Base-by-base conservation (phyloP, 2,888 invertebrate species). In the Dasysyrphus albostriatus region DNA sequence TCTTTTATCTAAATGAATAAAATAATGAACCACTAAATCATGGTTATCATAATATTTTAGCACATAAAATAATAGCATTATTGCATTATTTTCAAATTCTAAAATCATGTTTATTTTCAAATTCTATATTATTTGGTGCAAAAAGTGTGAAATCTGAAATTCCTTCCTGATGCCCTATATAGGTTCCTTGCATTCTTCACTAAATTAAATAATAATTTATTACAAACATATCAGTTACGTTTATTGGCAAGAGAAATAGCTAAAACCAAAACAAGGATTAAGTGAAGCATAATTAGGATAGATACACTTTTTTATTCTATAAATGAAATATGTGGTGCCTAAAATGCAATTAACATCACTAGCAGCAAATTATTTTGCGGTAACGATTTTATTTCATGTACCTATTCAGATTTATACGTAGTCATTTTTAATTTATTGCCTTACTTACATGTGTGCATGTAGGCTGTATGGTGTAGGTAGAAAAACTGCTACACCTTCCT, bases 331-430 rank as follows among this genome's bases (percentile, higher is more conserved):
- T 39, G 56, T 29, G 44, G 37, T 65, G 56, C 37, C 51, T 58
- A 49, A 37, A 73, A 79, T 79, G 63, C 56, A 79, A 79, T 65
- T 37, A 78, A 63, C 70, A 70, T 39, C 63, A 44, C 78, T 70
- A 72, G 32, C 70, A 78, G 34, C 54, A 72, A 72, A 79, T 47
- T 37, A 63, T 56, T 79, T 65, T 73, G 54, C 32, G 56, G 72
- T 16, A 24, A 49, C 44, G 49, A 73, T 58, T 72, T 72, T 47
- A 72, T 79, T 63, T 56, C 63, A 47, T 65, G 56, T 63, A 72
- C 24, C 24, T 24, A 24, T 32, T 73, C 58, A 49, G 56, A 73
- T 73, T 73, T 67, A 72, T 61, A 70, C 51, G 39, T 59, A 78
- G 54, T 63, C 63, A 56, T 72, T 72, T 72, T 78, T 0, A 51